These are phyloP conservation scores for Coronaproctus castanopsis DNA, from an alignment of 2,888 invertebrate species.

Conservation along the genomic window DNA sequence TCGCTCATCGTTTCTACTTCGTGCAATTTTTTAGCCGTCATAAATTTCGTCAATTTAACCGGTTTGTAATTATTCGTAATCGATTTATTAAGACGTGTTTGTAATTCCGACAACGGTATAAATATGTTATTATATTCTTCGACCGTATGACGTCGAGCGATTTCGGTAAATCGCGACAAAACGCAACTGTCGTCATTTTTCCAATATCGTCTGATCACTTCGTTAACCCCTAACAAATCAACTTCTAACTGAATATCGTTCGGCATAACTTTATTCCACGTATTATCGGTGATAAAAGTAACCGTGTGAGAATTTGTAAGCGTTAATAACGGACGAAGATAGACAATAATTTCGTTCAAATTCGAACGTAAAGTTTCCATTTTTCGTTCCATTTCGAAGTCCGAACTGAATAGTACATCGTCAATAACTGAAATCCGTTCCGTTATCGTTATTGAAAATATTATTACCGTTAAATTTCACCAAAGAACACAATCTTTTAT, in stretches of 20 bases:
- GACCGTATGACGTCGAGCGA: not conserved
- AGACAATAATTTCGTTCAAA: constrained; percentile 28
- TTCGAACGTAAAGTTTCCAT: constrained; percentile 11
- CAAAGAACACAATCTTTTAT: constrained; percentile 45
- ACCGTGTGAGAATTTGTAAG: constrained; percentile 61
- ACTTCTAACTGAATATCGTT: constrained; percentile 32
- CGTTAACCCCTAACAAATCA: constrained; percentile 7
- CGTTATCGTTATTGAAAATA: too few species aligned
- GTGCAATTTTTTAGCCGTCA: constrained; percentile 61
- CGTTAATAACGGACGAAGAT: constrained; percentile 36
- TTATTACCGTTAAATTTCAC: constrained; percentile 34
- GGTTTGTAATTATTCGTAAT: not conserved
- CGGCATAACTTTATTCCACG: constrained; percentile 42
- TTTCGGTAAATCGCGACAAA: not conserved
- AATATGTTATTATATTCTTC: not conserved
- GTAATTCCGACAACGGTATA: not conserved
- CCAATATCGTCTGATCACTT: constrained; percentile 26
- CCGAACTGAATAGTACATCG: constrained; percentile 4
- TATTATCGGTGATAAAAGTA: constrained; percentile 42
- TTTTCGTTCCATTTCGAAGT: not conserved
- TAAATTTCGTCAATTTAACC: constrained; percentile 27
- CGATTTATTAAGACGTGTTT: not conserved
- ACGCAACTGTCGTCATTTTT: constrained; percentile 17
- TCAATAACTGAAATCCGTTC: not conserved
- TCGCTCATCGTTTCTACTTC: constrained; percentile 49